Conservation (phyloP, 2,113 vertebrate species). For the Toxostoma redivivum region DNA sequence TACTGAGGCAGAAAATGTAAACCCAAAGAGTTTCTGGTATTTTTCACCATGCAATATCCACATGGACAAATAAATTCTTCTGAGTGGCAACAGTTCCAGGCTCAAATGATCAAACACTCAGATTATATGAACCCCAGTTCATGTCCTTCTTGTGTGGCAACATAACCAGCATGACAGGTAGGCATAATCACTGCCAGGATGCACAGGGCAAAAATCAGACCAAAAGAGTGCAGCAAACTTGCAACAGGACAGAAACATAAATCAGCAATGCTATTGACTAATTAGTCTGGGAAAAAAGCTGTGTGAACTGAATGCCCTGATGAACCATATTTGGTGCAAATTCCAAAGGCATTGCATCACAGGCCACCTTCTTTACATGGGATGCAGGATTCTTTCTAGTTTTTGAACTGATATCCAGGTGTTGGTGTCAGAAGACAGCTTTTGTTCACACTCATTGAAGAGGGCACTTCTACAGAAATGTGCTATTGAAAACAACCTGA, state of each 20-base stretch:
- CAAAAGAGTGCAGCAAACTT: background rate
- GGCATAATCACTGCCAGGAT: background rate
- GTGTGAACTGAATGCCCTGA: background rate
- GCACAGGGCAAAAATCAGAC: background rate
- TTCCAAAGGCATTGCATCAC: accelerated
- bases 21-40: background rate
- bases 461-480: background rate
- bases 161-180: background rate
- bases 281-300: background rate
- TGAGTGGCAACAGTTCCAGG: background rate
- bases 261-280: background rate
- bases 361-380: background rate
- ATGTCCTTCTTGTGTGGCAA: background rate
- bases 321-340: background rate
- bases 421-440: background rate
- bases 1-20: background rate
- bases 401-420: background rate
- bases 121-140: background rate
- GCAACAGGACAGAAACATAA: background rate
- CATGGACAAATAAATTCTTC: background rate
- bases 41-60: background rate
- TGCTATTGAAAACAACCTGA: background rate
- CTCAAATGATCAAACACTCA: accelerated
- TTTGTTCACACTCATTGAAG: background rate
- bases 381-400: background rate